These are phyloP conservation scores for Corydoras sp. DNA, from an alignment of 2,113 vertebrate species.

Conservation along the genomic window DNA sequence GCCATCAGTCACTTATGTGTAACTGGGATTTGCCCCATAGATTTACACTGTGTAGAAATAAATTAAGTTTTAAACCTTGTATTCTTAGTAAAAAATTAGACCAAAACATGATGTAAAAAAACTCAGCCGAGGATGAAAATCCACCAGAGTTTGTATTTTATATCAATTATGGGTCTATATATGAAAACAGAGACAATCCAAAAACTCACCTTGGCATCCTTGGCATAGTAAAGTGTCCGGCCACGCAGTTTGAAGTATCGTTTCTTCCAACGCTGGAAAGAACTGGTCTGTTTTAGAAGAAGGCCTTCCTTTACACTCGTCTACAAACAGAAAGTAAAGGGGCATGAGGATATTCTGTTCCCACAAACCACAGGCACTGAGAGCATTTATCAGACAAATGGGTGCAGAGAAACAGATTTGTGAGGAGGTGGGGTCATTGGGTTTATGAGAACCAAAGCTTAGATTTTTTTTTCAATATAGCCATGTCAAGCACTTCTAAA, in stretches of 20 bases:
- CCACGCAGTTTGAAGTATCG: slow-evolving; percentile 97
- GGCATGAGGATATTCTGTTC: slow-evolving; percentile 10
- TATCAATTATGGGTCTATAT: not conserved
- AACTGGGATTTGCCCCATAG: too few relatives aligned
- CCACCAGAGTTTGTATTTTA: not conserved
- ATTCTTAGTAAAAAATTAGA: too few relatives aligned
- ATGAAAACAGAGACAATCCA: not conserved
- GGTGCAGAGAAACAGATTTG: slow-evolving; percentile 6
- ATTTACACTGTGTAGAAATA: too few relatives aligned
- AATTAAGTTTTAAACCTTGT: too few relatives aligned
- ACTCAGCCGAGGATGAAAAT: too few relatives aligned
- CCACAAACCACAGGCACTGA: not conserved
- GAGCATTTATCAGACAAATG: not conserved
- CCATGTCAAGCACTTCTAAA: slow-evolving; percentile 7
- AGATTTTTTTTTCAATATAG: not conserved
- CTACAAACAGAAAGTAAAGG: slow-evolving; percentile 60
- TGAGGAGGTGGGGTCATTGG: slow-evolving; percentile 9
- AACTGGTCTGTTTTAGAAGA: slow-evolving; percentile 96
- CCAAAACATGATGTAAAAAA: too few relatives aligned
- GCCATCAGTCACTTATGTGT: too few relatives aligned
- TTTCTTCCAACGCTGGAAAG: slow-evolving; percentile 98
- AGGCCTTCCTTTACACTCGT: slow-evolving; percentile 95
- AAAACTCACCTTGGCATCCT: slow-evolving; percentile 89
- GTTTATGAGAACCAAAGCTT: slow-evolving; percentile 4
- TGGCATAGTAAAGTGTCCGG: slow-evolving; percentile 95